These are phyloP conservation scores for Cettia cetti DNA, from an alignment of 2,113 vertebrate genomes.

Conservation along the genomic window DNA sequence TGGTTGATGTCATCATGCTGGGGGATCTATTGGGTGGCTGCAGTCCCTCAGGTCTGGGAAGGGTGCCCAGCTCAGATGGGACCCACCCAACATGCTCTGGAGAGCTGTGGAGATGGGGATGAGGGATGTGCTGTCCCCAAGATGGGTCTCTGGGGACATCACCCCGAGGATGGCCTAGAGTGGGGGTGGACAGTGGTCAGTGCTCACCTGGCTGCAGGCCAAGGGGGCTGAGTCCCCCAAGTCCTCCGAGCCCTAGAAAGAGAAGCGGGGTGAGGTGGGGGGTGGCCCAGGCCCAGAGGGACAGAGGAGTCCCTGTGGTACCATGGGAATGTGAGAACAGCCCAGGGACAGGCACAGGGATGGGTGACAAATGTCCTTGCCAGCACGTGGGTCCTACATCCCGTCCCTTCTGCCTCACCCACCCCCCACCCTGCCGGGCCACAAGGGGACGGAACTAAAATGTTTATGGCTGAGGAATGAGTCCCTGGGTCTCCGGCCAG, in stretches of 20 bases:
- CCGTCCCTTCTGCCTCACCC: neutral
- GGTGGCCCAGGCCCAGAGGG: neutral
- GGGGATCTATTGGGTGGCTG: neutral
- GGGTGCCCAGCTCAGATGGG: neutral
- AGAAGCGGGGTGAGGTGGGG: neutral
- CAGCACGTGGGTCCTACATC: neutral
- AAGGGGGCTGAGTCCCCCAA: slow-evolving; percentile 33
- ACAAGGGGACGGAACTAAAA: neutral
- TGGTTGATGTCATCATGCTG: fast-evolving
- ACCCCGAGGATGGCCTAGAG: fast-evolving
- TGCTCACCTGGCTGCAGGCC: slow-evolving; percentile 64
- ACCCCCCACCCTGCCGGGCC: neutral
- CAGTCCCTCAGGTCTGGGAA: neutral
- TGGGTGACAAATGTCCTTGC: fast-evolving
- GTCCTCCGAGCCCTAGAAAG: slow-evolving; percentile 54
- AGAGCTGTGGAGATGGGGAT: neutral
- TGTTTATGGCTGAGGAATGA: slow-evolving; percentile 44
- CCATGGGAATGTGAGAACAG: fast-evolving
- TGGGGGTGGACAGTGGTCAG: fast-evolving
- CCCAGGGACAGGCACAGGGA: fast-evolving
- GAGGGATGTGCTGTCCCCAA: neutral
- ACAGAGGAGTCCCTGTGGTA: neutral
- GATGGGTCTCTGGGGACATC: neutral
- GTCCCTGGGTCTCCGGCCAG: slow-evolving; percentile 32
- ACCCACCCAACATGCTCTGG: neutral